Evolutionary conservation across 2,888 invertebrate species (phyloP), one percentile per base, ranked within the genome.

Genomic region (Hydropsyche betteni): DNA sequence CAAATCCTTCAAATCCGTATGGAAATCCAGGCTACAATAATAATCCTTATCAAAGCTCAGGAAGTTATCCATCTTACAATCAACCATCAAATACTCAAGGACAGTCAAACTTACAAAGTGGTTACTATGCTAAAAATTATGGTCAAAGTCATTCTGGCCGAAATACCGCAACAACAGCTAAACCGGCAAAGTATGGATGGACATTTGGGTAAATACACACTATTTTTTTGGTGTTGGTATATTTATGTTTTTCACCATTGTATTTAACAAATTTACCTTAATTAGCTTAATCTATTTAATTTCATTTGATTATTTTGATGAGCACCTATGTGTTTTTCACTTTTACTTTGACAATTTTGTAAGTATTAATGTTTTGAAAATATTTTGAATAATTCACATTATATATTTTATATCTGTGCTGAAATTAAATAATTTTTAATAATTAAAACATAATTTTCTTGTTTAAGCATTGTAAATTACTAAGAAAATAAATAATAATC

Each of bases 111-210:
- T 85, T 85, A 81, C 85, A 78, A 38, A 79, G 74, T 33, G 78
- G 78, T 68, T 79, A 79, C 52, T 38, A 74, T n/a, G 80, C 80
- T 81, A 85, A 80, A 81, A 85, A 85, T 78, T 85, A 86, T 80
- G 85, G 83, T 10, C 77, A 76, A 24, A 83, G 78, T 77, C 81
- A 85, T 80, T 83, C 83, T 33, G 82, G 80, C 38, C 84, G 81
- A 78, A 84, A 80, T 77, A 82, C 80, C 61, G 85, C 85, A 64
- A 81, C 84, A 38, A 84, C 86, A 12, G 82, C 83, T 81, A 85
- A 82, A 80, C 87, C 88, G 33, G 83, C 83, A 77, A 81, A 83
- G 72, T 88, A 87, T 80, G 87, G 87, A 79, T 87, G 87, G 87
- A 86, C 84, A 77, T 81, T 86, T 83, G 86, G 88, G 88, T 88